These are phyloP conservation scores for Agapetus fuscipes DNA, from an alignment of 2,888 invertebrate species.

Conservation along the genomic window DNA sequence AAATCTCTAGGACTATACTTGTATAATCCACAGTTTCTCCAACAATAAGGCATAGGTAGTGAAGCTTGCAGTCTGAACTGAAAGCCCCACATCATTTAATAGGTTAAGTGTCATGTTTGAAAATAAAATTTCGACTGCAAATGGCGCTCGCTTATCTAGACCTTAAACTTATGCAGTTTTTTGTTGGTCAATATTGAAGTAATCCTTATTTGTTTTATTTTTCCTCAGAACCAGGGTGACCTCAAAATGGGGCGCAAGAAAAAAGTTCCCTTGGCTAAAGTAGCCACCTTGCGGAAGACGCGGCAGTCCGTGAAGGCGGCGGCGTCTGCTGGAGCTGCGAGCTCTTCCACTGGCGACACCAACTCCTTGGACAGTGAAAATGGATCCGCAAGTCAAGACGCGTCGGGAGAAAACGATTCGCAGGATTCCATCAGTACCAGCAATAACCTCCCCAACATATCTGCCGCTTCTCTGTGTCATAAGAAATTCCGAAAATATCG, in stretches of 20 bases:
- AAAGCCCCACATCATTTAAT: too few species aligned
- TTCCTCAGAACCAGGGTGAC: not conserved
- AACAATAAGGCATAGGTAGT: too few species aligned
- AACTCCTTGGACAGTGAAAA: constrained; percentile 11
- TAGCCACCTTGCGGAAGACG: constrained; percentile 8
- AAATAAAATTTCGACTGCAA: too few species aligned
- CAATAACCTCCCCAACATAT: constrained; percentile 1
- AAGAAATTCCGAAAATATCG: constrained; percentile 51
- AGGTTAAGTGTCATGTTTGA: too few species aligned
- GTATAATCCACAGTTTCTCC: too few species aligned
- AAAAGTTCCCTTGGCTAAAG: constrained; percentile 6
- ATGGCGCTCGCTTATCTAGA: too few species aligned
- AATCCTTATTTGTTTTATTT: not conserved
- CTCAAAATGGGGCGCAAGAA: constrained; percentile 19
- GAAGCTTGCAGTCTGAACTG: too few species aligned
- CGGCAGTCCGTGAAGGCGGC: constrained; percentile 10
- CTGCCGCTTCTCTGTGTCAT: constrained; percentile 25
- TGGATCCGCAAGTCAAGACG: constrained; percentile 12
- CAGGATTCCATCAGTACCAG: constrained; percentile 11
- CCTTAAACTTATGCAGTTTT: too few species aligned
- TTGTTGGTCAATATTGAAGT: not conserved
- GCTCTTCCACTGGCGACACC: constrained; percentile 3
- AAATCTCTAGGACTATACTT: too few species aligned
- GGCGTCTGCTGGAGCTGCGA: not conserved
- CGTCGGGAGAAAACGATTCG: constrained; percentile 17